Base-by-base conservation (phyloP, 2,113 vertebrate genomes). In the Lutjanus erythropterus region DNA sequence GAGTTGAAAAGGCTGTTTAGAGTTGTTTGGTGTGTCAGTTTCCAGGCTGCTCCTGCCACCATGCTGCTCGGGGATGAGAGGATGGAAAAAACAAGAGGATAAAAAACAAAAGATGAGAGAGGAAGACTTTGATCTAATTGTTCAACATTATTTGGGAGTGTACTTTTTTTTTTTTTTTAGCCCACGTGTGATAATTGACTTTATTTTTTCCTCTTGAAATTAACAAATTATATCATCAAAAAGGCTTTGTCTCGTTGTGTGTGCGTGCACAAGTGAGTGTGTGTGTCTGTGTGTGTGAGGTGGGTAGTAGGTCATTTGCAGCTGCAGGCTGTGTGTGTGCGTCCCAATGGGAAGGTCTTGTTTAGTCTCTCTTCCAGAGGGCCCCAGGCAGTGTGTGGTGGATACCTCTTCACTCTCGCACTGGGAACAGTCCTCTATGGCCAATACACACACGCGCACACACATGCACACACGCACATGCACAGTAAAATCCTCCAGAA, bases 331-430 rank as follows among this genome's bases (percentile, higher is more conserved):
- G 83, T 91, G 82, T 93, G 80, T 91, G 90, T 72, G 84, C 91
- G 88, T 96, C 95, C 96, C 95, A 93, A 79, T 91, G 95, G 94
- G 94, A 96, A 94, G 91, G 92, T 89, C 94, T 97, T 97, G 95
- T 97, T 97, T 96, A 96, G 95, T 96, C 96, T 96, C 93, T 95
- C 89, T 95, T 92, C 87, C 93, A 96, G 92, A 93, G 89, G 93
- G 95, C 97, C 96, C 92, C 89, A 95, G 96, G 96, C 96, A 89
- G 66, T 94, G 85, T 93, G 23, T 94, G 94, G 94, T 96, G 92
- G 94, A 96, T 96, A 95, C 94, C 96, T 94, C 91, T 91, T 86
- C 91, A 90, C 92, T 95, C 93, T 95, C 95, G 91, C 86, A 81
- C 93, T 95, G 94, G 93, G 94, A 96, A 92, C 91, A 94, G 85